phyloP scores from a whole-genome alignment of 1,140 invertebrate genomes.

The Hypsibius dujardini region DNA sequence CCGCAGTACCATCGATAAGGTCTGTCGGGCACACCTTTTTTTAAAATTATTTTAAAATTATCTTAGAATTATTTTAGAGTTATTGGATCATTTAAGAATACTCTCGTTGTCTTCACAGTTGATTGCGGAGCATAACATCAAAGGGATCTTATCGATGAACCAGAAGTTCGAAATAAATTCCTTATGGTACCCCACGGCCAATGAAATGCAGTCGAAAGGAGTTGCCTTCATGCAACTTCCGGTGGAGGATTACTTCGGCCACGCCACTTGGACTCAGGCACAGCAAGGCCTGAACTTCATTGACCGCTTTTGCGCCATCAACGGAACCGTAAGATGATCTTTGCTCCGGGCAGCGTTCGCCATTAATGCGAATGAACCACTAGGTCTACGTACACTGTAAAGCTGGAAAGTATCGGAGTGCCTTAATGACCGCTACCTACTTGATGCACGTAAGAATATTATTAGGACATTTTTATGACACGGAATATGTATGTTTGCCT shows the following conservation, averaged over 20 bases:
- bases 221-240: background rate
- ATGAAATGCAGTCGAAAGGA: background rate
- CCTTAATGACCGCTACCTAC: background rate
- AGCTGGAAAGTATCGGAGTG: slow-evolving; percentile 1
- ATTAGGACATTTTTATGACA: background rate
- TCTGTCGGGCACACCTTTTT: background rate
- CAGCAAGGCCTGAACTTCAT: background rate
- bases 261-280: background rate
- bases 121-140: background rate
- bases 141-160: background rate
- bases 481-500: too few relatives aligned
- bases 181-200: background rate
- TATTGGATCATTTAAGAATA: too few relatives aligned
- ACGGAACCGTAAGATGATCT: background rate
- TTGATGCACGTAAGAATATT: background rate
- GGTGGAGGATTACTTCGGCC: background rate
- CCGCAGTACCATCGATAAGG: background rate
- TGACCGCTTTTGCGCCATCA: background rate
- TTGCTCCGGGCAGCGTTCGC: background rate
- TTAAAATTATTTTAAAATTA: too few relatives aligned
- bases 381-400: slow-evolving; percentile 7
- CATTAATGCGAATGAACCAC: too few relatives aligned
- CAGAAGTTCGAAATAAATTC: background rate
- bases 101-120: background rate
- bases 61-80: too few relatives aligned